Percentiles rank a stretch among this genome's conserved stretches.
Conservation (phyloP, 2,888 invertebrate species). For the Limnephilus auricula region DNA sequence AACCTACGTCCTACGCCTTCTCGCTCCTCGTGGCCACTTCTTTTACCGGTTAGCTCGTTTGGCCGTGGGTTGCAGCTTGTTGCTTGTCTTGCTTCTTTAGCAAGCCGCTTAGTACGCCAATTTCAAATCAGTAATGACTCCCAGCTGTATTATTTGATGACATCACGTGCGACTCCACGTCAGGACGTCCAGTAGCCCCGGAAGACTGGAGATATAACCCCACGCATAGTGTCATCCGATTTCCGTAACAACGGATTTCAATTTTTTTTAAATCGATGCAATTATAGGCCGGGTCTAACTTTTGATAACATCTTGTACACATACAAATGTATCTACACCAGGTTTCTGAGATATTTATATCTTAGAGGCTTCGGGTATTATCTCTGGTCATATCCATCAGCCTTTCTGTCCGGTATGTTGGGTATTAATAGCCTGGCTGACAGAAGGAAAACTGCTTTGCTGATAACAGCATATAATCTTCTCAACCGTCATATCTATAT, state of each 20-base stretch:
- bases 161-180: background rate
- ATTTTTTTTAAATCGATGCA: too few species aligned
- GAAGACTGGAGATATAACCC: background rate
- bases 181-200: background rate
- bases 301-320: too few species aligned
- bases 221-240: background rate
- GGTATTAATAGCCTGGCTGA: too few species aligned
- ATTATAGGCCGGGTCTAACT: too few species aligned
- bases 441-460: too few species aligned
- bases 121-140: constrained; percentile 23
- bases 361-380: too few species aligned
- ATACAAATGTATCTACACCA: too few species aligned
- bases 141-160: background rate
- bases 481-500: too few species aligned
- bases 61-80: constrained; percentile 23
- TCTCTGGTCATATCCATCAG: too few species aligned
- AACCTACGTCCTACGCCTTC: constrained; percentile 25
- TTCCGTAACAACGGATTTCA: background rate
- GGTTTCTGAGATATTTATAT: too few species aligned
- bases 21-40: constrained; percentile 36
- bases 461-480: too few species aligned
- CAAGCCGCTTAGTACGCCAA: background rate
- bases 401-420: too few species aligned
- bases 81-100: background rate
- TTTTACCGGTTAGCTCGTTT: constrained; percentile 35